Percentiles rank a stretch among this genome's conserved stretches.
These are phyloP conservation scores for Isotomurus palustris DNA, from an alignment of 2,888 invertebrate genomes.

Conservation along the genomic window DNA sequence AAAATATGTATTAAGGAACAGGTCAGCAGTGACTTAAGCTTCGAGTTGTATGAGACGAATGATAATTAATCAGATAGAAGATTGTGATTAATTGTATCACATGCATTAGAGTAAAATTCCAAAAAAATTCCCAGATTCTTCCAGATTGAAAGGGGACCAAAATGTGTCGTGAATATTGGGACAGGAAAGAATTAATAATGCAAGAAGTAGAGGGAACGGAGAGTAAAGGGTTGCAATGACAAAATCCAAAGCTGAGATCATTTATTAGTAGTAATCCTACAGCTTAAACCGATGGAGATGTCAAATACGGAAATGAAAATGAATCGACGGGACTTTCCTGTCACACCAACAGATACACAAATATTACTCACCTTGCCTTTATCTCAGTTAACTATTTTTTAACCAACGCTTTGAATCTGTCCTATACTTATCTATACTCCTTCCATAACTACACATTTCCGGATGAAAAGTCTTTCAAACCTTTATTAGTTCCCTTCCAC, in stretches of 20 bases:
- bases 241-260: constrained; percentile 17
- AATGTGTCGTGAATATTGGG: too few species aligned
- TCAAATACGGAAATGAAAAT: constrained; percentile 23
- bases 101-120: not conserved
- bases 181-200: constrained; percentile 8
- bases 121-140: not conserved
- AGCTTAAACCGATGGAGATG: constrained; percentile 8
- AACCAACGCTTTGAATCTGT: too few species aligned
- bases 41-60: too few species aligned
- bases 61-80: too few species aligned
- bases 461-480: too few species aligned
- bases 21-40: too few species aligned
- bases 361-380: constrained; percentile 1
- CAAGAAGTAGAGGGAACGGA: not conserved
- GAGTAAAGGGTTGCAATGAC: not conserved
- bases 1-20: too few species aligned
- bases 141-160: not conserved
- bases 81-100: not conserved
- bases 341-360: constrained; percentile 5
- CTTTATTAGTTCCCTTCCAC: too few species aligned
- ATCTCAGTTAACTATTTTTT: too few species aligned
- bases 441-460: too few species aligned
- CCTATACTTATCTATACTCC: too few species aligned
- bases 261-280: constrained; percentile 18
- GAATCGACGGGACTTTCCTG: constrained; percentile 15